A percentile compares a stretch with the other conserved stretches of the same genome.
Conservation (phyloP, 2,888 invertebrate genomes). For the Acrocyrtus sp. region DNA sequence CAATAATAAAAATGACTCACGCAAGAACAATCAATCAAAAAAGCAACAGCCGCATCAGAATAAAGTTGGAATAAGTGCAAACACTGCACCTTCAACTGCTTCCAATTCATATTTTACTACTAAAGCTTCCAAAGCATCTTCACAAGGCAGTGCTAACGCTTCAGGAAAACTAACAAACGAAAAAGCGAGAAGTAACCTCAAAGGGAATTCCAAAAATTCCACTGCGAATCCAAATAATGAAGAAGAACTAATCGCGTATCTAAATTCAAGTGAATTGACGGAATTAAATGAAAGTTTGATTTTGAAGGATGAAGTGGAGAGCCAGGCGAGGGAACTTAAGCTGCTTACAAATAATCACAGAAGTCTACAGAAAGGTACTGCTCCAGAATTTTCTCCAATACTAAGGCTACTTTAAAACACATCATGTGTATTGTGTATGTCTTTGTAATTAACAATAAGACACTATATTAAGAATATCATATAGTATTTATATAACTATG, state of each 20-base stretch:
- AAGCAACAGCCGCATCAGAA: too few species aligned
- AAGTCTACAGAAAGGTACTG: conserved; percentile 60
- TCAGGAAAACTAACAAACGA: not conserved
- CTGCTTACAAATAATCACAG: conserved; percentile 58
- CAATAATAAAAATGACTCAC: too few species aligned
- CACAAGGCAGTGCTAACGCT: conserved; percentile 1
- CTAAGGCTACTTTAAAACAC: conserved; percentile 10
- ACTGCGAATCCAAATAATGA: conserved; percentile 48
- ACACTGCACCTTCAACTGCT: too few species aligned
- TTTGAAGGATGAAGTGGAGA: conserved; percentile 58
- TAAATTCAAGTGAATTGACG: conserved; percentile 53
- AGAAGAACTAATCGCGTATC: conserved; percentile 59
- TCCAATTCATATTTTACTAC: too few species aligned
- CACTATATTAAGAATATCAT: not conserved
- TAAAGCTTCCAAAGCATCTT: not conserved
- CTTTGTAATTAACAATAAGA: not conserved
- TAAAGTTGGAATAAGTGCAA: too few species aligned
- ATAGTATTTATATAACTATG: not conserved
- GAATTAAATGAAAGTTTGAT: conserved; percentile 57
- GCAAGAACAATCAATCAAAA: too few species aligned
- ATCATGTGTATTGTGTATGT: not conserved
- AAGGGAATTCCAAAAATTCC: not conserved
- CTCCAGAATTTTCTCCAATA: not conserved
- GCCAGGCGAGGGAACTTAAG: conserved; percentile 59
- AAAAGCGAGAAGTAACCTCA: not conserved